phyloP scores from a whole-genome alignment of 2,113 vertebrate genomes.

The Leptodactylus fuscus region DNA sequence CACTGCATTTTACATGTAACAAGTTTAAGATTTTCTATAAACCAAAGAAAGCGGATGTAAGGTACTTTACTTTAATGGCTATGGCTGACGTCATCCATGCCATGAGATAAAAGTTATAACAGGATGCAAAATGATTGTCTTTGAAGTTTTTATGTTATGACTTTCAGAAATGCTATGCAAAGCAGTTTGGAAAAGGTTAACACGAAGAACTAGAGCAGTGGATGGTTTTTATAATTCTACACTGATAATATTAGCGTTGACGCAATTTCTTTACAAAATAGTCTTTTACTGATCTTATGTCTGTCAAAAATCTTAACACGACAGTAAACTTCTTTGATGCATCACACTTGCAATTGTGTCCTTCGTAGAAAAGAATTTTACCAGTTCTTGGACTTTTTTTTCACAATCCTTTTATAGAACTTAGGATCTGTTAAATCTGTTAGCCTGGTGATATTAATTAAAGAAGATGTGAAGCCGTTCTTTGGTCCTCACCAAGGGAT shows the following conservation, averaged over 20 bases:
- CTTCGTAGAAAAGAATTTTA: background rate
- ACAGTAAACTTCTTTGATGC: too few relatives aligned
- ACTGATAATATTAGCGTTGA: background rate
- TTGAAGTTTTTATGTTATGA: background rate
- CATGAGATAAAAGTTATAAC: background rate
- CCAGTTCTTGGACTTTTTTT: background rate
- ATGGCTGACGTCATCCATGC: too few relatives aligned
- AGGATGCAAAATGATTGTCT: background rate
- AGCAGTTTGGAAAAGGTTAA: background rate
- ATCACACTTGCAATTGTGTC: background rate
- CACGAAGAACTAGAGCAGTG: background rate
- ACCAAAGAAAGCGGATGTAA: background rate
- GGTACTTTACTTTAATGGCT: background rate
- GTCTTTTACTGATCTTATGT: background rate
- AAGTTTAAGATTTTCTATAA: background rate
- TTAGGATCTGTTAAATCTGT: slow-evolving; percentile 11
- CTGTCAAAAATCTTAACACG: background rate
- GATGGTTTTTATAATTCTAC: background rate
- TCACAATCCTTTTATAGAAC: background rate
- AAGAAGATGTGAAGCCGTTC: slow-evolving; percentile 64
- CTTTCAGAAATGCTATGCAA: background rate
- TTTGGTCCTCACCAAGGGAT: slow-evolving; percentile 53
- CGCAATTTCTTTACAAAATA: background rate
- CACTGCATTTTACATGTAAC: too few relatives aligned
- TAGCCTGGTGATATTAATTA: slow-evolving; percentile 36